Conservation (phyloP, 1,140 invertebrate species). For the Epicauta chinensis region DNA sequence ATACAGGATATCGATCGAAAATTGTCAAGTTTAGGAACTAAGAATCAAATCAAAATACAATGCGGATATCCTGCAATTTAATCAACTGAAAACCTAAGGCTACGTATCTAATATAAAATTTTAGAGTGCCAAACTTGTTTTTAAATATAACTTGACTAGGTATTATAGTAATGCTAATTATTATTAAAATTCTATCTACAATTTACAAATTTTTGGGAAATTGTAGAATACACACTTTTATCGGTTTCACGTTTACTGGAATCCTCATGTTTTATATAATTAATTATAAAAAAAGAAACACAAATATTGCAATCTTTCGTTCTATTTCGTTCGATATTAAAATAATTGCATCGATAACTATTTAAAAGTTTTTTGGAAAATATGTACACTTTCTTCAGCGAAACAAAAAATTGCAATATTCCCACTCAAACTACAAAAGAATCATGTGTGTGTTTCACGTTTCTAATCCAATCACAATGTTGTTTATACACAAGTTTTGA, state of each 20-base stretch:
- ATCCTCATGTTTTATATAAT: conserved; percentile 17
- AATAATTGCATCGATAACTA: conserved; percentile 9
- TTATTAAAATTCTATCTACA: conserved; percentile 43
- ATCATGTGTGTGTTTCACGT: not conserved
- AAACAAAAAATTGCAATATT: conserved; percentile 15
- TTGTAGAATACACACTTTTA: too few relatives aligned
- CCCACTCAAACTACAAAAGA: conserved; percentile 4
- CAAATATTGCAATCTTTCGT: conserved; percentile 13
- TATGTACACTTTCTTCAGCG: conserved; percentile 8
- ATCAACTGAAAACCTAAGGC: conserved; percentile 18
- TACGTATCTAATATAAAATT: conserved; percentile 26
- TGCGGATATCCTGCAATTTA: not conserved
- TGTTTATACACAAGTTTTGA: conserved; percentile 12
- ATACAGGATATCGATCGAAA: too few relatives aligned
- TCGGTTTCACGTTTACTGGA: conserved; percentile 11
- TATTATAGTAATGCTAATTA: conserved; percentile 33
- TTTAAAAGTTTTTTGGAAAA: not conserved
- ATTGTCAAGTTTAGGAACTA: not conserved
- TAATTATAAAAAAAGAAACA: conserved; percentile 5
- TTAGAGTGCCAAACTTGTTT: conserved; percentile 31
- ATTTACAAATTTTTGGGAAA: conserved; percentile 4
- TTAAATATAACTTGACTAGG: conserved; percentile 39
- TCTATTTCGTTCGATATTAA: conserved; percentile 7
- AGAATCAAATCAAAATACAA: not conserved
- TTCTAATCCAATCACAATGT: conserved; percentile 12